Evolutionary conservation across 53 echinoderm and acorn worm genomes (phyloP).

Genomic region (Apostichopus leukothele): DNA sequence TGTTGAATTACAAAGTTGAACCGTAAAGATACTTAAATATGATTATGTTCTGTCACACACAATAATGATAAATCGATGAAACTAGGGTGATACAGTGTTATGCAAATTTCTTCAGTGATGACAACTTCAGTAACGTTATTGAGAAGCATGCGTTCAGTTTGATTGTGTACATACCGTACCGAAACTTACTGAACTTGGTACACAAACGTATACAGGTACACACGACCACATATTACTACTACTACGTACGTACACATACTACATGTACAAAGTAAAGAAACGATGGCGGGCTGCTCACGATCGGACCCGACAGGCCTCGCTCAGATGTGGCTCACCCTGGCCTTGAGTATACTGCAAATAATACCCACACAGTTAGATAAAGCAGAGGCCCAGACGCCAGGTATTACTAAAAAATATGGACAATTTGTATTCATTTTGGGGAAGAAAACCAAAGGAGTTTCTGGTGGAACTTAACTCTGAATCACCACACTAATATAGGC

Average conservation of each 20-base stretch:
- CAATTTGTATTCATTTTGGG: constrained; percentile 6
- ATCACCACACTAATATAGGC: too few species aligned
- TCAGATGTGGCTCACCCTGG: constrained; percentile 97
- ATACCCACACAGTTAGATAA: constrained; percentile 94
- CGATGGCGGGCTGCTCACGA: constrained; percentile 94
- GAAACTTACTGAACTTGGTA: not conserved
- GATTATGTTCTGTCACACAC: not conserved
- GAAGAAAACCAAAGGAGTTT: not conserved
- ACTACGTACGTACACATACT: not conserved
- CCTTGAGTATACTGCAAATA: constrained; percentile 89
- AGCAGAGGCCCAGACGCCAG: constrained; percentile 91
- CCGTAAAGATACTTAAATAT: not conserved
- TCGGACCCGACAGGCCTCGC: constrained; percentile 83
- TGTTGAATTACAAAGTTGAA: not conserved
- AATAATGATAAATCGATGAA: constrained; percentile 20
- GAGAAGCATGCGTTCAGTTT: constrained; percentile 32
- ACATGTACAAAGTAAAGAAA: constrained; percentile 34
- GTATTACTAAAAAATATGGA: constrained; percentile 44
- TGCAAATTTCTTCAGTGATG: constrained; percentile 45
- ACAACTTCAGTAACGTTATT: constrained; percentile 12
- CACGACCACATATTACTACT: not conserved
- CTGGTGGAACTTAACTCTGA: not conserved
- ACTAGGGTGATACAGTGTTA: constrained; percentile 29
- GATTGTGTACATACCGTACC: constrained; percentile 5
- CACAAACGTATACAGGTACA: not conserved